Base-by-base conservation (phyloP, 2,113 vertebrate species). In the Eurypyga helias region DNA sequence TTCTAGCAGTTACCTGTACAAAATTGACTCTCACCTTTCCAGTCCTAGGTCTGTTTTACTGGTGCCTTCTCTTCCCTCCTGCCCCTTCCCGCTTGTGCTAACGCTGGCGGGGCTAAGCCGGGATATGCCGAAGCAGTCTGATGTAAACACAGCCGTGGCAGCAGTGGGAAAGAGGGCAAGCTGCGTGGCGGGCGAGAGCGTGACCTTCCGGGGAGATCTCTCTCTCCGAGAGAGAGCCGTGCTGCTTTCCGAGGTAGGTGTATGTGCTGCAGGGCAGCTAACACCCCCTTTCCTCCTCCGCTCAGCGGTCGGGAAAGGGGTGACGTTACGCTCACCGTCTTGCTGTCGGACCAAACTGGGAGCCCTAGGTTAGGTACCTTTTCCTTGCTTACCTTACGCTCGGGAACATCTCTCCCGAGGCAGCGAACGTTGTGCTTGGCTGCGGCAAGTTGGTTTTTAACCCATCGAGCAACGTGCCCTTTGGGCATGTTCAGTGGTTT, bases 31-130 rank as follows among this genome's bases (percentile, higher is more conserved):
- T 46, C 41, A n/a, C 18, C 13, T 36, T 71, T 71, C 36, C 70
- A 41, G 9, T n/a, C 4, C 23, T 23, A 24, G 38, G 8, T 41
- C 58, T 72, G 38, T 13, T 70, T 77, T 60, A 23, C 33, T 46
- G 31, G 51, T 57, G 33, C 52, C 23, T 85, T 41, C 28, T 73
- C 36, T 75, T 15, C 9, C 55, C 14, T 25, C 17, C 24, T 26
- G 33, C 14, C 45, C 46, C 20, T 73, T 36, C 34, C 10, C 0
- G 0, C 7, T 4, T 20, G 55, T 72, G 6, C 38, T 67, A 2
- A 15, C 23, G 1, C 29, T 0, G 0, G 0, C 45, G 46, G 36
- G n/a, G 36, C 60, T 52, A 38, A 28, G 36, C 58, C 52, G 33
- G 16, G 33, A 13, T 7, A 6, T 17, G 23, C 11, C 17, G 26